Base-by-base conservation (phyloP, 2,888 invertebrate genomes). In the Mimumesa dahlbomi region DNA sequence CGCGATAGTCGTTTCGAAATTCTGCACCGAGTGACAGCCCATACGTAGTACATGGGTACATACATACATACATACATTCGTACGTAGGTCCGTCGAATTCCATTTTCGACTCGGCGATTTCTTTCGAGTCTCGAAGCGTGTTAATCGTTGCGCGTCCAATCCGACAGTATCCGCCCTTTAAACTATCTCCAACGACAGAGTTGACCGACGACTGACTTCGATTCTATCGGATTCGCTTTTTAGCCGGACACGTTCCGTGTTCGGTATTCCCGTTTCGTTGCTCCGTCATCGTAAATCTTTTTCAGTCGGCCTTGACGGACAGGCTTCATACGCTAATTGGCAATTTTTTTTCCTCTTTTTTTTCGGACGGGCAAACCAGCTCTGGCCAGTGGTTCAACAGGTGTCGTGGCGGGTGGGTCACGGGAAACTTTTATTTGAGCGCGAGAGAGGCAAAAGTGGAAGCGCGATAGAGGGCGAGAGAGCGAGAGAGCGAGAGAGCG, bases 361-460 rank as follows among this genome's bases (percentile, higher is more conserved):
- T 74, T 79, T 79, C 61, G 63, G 73, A 64, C 77, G 75, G 67
- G 77, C 78, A 25, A 73, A 50, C 65, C 72, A 56, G 64, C 65
- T 73, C 84, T 82, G 81, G 82, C 80, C 83, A 84, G 79, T 72
- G 80, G 86, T 87, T 89, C 89, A 89, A 89, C 89, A 89, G 89
- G 89, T 89, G 88, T 89, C 80, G 80, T 69, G 80, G 71, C 73
- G 79, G n/a, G 72, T 87, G 85, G 85, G 84, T 85, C 85, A 85
- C 79, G 85, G 88, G 84, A 84, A 88, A 89, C 87, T 89, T 89
- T 89, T 89, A 89, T 88, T 89, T 87, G 87, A 84, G 82, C 84
- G 79, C 73, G 82, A 81, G 83, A 59, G 77, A 70, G 73, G 65
- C 70, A 53, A 62, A 68, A 61, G 71, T 63, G 46, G 65, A 73